phyloP scores from a whole-genome alignment of 2,113 vertebrate species.

The Clarias magur region DNA sequence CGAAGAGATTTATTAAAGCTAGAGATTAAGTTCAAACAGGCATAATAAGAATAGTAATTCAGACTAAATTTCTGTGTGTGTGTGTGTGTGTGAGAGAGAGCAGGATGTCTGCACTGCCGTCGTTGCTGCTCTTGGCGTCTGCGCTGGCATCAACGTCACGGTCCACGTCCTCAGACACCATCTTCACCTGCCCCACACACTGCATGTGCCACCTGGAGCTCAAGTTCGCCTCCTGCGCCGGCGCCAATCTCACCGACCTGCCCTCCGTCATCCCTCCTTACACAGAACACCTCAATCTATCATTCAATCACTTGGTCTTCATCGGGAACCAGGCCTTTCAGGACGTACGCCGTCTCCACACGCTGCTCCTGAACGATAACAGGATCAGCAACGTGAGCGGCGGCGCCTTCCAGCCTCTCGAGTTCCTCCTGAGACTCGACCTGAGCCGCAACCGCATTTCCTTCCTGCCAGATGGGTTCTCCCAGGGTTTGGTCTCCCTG shows the following conservation, averaged over 20 bases:
- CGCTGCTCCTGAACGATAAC: conserved; percentile 76
- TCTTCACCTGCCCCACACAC: conserved; percentile 51
- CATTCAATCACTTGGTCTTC: conserved; percentile 67
- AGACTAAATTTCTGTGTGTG: neutral
- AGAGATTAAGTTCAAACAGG: neutral
- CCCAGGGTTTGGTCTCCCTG: conserved; percentile 67
- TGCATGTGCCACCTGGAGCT: conserved; percentile 70
- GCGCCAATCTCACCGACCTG: conserved; percentile 56
- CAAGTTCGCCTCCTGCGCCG: conserved; percentile 72
- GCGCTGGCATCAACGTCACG: conserved; percentile 23
- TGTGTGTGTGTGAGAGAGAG: conserved; percentile 1
- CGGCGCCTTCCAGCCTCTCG: conserved; percentile 69
- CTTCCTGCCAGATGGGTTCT: conserved; percentile 67
- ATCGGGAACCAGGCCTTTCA: conserved; percentile 63
- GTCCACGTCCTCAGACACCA: conserved; percentile 42
- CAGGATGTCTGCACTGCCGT: conserved; percentile 52
- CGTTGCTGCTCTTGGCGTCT: conserved; percentile 48
- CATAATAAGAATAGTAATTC: neutral
- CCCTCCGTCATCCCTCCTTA: conserved; percentile 60
- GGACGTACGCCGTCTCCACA: conserved; percentile 65
- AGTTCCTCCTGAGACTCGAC: conserved; percentile 76
- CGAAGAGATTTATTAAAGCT: neutral
- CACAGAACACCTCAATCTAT: conserved; percentile 77
- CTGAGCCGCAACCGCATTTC: conserved; percentile 73
- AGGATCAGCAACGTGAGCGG: conserved; percentile 66